Conservation (phyloP, 2,113 vertebrate genomes). For the Asarcornis scutulata region DNA sequence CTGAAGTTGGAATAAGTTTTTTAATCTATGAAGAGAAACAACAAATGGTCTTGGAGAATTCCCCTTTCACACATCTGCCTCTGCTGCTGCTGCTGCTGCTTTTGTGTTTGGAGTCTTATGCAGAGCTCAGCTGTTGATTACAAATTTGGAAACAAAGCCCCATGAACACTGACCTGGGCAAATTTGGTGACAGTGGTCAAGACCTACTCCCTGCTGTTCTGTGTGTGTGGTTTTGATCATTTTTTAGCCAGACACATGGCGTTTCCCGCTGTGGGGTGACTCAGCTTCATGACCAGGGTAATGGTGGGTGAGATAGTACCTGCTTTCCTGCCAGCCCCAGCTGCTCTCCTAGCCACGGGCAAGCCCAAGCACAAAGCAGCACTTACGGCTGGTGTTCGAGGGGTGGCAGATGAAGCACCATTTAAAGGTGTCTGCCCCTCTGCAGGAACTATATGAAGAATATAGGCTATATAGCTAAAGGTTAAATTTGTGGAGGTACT, state of each 20-base stretch:
- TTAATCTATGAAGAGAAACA: neutral
- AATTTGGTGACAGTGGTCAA: neutral
- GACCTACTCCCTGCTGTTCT: neutral
- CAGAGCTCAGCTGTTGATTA: neutral
- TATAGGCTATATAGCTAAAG: neutral
- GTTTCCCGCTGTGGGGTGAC: neutral
- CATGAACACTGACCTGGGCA: neutral
- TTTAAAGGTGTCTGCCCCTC: neutral
- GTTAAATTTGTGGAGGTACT: neutral
- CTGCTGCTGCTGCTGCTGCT: neutral
- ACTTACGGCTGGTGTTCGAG: neutral
- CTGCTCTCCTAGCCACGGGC: neutral
- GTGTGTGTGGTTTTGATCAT: neutral
- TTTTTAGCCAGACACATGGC: neutral
- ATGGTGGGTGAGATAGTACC: neutral
- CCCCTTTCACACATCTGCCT: neutral
- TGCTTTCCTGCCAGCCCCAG: neutral
- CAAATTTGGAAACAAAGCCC: neutral
- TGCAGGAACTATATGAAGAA: neutral
- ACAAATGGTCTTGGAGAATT: neutral
- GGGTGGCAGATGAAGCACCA: rapidly evolving
- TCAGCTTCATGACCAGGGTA: neutral
- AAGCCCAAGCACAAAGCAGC: neutral
- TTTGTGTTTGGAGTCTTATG: neutral
- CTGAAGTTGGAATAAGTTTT: neutral